Evolutionary conservation across 1,140 invertebrate genomes (phyloP).

Genomic region (Bemisia tabaci): DNA sequence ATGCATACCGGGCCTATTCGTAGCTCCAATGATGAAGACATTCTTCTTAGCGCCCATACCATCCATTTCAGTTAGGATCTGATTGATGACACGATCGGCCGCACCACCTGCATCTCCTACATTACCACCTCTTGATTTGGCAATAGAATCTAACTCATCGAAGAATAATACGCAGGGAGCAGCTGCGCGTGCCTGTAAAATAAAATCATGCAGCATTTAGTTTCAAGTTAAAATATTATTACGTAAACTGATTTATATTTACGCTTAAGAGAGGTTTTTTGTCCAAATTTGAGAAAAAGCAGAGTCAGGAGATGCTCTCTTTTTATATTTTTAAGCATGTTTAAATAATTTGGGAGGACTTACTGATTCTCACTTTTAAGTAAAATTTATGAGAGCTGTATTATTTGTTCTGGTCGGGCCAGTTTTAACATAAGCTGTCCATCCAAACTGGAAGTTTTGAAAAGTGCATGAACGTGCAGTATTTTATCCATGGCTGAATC

Average conservation of each 20-base stretch:
- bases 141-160: constrained; percentile 98
- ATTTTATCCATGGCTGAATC: too few relatives aligned
- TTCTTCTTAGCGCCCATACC: constrained; percentile 99
- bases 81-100: constrained; percentile 98
- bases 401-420: too few relatives aligned
- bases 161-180: constrained; percentile 99
- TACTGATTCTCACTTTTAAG: too few relatives aligned
- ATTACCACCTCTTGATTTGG: constrained; percentile 93
- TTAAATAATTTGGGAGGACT: too few relatives aligned
- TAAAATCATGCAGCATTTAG: too few relatives aligned
- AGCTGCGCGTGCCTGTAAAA: constrained; percentile 89
- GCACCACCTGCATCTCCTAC: constrained; percentile 97
- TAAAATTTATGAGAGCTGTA: too few relatives aligned
- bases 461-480: too few relatives aligned
- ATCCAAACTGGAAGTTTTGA: too few relatives aligned
- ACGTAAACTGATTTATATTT: too few relatives aligned
- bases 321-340: too few relatives aligned
- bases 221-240: too few relatives aligned
- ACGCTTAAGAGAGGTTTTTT: neutral
- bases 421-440: too few relatives aligned
- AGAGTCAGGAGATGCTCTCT: neutral
- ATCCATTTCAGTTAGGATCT: constrained; percentile 99
- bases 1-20: constrained; percentile 67
- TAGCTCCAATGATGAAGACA: constrained; percentile 98
- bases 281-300: neutral